Evolutionary conservation across 1,140 invertebrate species (phyloP).

Genomic region (Drosophila takahashii): DNA sequence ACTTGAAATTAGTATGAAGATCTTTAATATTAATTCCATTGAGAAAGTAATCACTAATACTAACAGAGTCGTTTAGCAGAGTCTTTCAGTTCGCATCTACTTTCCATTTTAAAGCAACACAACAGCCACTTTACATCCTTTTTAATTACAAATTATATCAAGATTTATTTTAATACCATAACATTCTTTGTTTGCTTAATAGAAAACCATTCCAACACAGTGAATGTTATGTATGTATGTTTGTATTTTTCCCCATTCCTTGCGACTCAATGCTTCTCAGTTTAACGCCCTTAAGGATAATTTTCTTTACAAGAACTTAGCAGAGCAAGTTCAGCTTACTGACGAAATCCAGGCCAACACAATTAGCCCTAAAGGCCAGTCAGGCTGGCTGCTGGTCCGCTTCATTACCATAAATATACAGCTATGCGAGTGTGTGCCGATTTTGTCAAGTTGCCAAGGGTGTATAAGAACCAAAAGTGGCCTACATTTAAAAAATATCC

Average conservation of each 20-base stretch:
- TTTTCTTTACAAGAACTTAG: conserved; percentile 7
- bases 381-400: conserved; percentile 19
- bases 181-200: neutral
- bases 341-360: conserved; percentile 39
- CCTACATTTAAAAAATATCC: conserved; percentile 2
- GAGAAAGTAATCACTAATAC: no score
- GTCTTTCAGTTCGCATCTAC: no score
- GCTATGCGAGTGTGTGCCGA: conserved; percentile 13
- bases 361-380: conserved; percentile 44
- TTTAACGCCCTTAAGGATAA: neutral
- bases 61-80: no score
- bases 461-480: conserved; percentile 16
- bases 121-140: no score
- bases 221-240: no score
- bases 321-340: conserved; percentile 15
- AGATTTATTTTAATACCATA: neutral
- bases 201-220: neutral
- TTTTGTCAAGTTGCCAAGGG: conserved; percentile 45
- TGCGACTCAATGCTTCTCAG: neutral
- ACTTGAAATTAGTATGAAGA: no score
- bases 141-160: no score
- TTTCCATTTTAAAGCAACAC: no score
- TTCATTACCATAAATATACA: conserved; percentile 43
- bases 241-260: neutral
- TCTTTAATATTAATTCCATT: no score